These are phyloP conservation scores for Yponomeuta sedellus DNA, from an alignment of 2,888 invertebrate species.

Conservation along the genomic window DNA sequence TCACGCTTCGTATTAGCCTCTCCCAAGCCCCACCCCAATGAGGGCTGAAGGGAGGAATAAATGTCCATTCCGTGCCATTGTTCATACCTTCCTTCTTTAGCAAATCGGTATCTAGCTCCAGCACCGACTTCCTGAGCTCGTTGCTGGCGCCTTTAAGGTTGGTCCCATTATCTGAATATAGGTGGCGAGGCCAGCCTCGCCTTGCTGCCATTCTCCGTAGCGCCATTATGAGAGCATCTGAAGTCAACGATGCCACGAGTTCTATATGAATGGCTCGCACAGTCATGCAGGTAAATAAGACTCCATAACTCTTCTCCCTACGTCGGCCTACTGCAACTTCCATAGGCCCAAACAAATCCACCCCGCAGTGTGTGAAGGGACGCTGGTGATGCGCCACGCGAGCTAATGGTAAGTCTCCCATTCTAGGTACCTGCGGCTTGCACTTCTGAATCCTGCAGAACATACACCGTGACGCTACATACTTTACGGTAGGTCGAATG, in stretches of 20 bases:
- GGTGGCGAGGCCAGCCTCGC: slow-evolving; percentile 18
- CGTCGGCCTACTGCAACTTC: slow-evolving; percentile 21
- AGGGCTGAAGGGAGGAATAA: slow-evolving; percentile 25
- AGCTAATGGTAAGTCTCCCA: slow-evolving; percentile 17
- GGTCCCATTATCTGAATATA: slow-evolving; percentile 23
- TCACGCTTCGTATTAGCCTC: slow-evolving; percentile 24
- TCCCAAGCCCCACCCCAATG: slow-evolving; percentile 27
- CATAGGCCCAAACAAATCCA: slow-evolving; percentile 27
- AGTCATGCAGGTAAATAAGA: slow-evolving; percentile 25
- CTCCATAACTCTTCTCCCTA: slow-evolving; percentile 26
- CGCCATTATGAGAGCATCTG: slow-evolving; percentile 16
- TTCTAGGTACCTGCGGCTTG: slow-evolving; percentile 13
- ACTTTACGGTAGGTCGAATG: slow-evolving; percentile 16
- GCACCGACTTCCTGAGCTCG: slow-evolving; percentile 18
- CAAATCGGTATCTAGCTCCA: slow-evolving; percentile 3
- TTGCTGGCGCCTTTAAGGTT: slow-evolving; percentile 21
- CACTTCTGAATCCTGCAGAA: slow-evolving; percentile 15
- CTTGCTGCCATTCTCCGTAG: slow-evolving; percentile 21
- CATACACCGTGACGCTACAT: slow-evolving; percentile 14
- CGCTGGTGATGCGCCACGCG: slow-evolving; percentile 18
- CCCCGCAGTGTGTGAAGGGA: slow-evolving; percentile 22
- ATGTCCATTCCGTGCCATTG: slow-evolving; percentile 20
- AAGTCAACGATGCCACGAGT: slow-evolving; percentile 16
- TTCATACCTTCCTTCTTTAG: slow-evolving; percentile 15
- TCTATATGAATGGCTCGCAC: slow-evolving; percentile 25